Conservation (phyloP, 2,888 invertebrate genomes). For the Cosmia pyralina region DNA sequence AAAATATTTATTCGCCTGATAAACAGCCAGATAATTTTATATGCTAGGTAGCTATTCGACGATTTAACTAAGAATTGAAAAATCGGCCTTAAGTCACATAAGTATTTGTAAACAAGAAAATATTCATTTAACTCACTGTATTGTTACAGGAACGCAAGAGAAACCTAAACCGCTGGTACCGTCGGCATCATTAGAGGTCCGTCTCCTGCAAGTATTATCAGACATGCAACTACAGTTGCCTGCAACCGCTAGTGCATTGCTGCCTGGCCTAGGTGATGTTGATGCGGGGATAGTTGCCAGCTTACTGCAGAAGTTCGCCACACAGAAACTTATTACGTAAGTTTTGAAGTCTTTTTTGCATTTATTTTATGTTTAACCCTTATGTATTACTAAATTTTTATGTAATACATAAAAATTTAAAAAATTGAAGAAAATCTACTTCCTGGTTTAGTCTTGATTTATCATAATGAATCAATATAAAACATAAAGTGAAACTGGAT, state of each 20-base stretch:
- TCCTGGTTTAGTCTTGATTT: background rate
- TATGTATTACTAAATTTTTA: too few species aligned
- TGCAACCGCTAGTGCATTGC: conserved; percentile 82
- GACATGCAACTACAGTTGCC: conserved; percentile 88
- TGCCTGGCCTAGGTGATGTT: conserved; percentile 85
- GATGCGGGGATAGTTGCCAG: conserved; percentile 85
- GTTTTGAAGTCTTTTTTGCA: conserved; percentile 46
- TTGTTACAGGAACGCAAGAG: conserved; percentile 67
- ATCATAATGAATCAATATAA: background rate
- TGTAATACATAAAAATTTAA: too few species aligned
- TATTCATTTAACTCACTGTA: too few species aligned
- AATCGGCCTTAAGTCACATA: too few species aligned
- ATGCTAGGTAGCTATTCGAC: too few species aligned
- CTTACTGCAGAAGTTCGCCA: conserved; percentile 86
- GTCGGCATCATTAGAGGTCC: conserved; percentile 83
- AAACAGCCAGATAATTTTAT: too few species aligned
- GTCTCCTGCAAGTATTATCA: conserved; percentile 84
- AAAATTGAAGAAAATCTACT: background rate
- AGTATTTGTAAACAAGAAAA: background rate
- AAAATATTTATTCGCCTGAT: too few species aligned
- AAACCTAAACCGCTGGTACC: conserved; percentile 77
- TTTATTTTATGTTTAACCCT: too few species aligned
- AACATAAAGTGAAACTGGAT: background rate
- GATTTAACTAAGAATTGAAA: too few species aligned
- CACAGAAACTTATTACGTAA: conserved; percentile 88